These are phyloP conservation scores for Leptopilina myrica DNA, from an alignment of 2,888 invertebrate genomes.

Conservation along the genomic window DNA sequence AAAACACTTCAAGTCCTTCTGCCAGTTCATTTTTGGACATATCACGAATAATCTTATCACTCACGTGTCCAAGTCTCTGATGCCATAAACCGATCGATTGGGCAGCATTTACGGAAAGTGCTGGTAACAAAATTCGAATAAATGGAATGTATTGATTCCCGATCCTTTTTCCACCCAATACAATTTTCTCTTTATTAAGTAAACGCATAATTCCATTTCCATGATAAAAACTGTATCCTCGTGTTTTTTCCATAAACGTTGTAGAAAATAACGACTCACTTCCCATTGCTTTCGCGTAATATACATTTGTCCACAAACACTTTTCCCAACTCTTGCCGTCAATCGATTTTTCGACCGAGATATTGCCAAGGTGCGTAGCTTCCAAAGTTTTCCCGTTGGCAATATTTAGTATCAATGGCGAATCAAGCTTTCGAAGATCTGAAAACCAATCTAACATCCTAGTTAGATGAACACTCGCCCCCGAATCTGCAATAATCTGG, in stretches of 20 bases:
- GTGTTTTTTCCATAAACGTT: slow-evolving; percentile 42
- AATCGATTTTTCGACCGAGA: slow-evolving; percentile 39
- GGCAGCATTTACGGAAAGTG: slow-evolving; percentile 36
- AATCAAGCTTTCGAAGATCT: neutral
- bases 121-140: slow-evolving; percentile 40
- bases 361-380: slow-evolving; percentile 46
- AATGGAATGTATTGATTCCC: slow-evolving; percentile 43
- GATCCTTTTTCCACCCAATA: slow-evolving; percentile 43
- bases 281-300: slow-evolving; percentile 37
- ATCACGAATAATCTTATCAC: slow-evolving; percentile 41
- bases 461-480: slow-evolving; percentile 1
- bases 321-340: slow-evolving; percentile 24
- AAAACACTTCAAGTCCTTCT: slow-evolving; percentile 39
- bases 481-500: slow-evolving; percentile 10
- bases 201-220: slow-evolving; percentile 44
- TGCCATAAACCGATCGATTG: slow-evolving; percentile 44
- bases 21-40: slow-evolving; percentile 41
- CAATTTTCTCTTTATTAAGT: slow-evolving; percentile 15
- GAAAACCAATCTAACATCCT: slow-evolving; percentile 18
- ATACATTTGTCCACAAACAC: slow-evolving; percentile 42
- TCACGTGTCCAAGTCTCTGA: slow-evolving; percentile 39
- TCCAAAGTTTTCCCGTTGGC: slow-evolving; percentile 22
- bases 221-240: slow-evolving; percentile 45
- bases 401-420: neutral
- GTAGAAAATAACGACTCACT: slow-evolving; percentile 44